These are phyloP conservation scores for Pentalonia nigronervosa DNA, from an alignment of 1,140 invertebrate species.

Conservation along the genomic window DNA sequence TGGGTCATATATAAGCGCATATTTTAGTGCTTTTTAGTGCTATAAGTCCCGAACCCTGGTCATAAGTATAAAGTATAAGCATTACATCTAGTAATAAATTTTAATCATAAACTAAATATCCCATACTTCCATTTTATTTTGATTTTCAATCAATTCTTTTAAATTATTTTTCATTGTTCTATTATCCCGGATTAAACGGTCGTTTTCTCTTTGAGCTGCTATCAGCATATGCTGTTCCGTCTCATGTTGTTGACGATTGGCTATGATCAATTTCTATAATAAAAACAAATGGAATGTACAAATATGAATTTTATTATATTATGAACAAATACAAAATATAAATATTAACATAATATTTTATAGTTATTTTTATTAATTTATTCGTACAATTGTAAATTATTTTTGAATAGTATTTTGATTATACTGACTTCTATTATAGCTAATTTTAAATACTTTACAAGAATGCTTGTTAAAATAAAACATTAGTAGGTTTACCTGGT, in stretches of 20 bases:
- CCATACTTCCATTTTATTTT: conserved; percentile 56
- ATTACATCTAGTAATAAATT: background rate
- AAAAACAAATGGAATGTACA: background rate
- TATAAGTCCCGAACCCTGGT: too few species aligned
- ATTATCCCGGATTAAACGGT: conserved; percentile 66
- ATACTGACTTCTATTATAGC: background rate
- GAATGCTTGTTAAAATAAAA: background rate
- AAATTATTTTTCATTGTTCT: conserved; percentile 66
- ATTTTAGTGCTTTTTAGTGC: too few species aligned
- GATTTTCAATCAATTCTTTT: conserved; percentile 65
- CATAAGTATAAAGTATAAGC: too few species aligned
- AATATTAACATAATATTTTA: background rate
- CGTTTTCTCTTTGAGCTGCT: conserved; percentile 66
- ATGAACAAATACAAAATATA: background rate
- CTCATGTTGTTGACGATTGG: conserved; percentile 70
- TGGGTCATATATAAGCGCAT: too few species aligned
- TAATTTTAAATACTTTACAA: background rate
- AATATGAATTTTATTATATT: background rate
- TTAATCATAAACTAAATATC: background rate
- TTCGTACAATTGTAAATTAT: background rate
- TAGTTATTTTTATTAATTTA: background rate
- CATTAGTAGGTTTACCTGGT: conserved; percentile 9
- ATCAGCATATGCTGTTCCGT: conserved; percentile 69
- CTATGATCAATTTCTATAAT: conserved; percentile 66
- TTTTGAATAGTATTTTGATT: background rate